Conservation (phyloP, 2,888 invertebrate genomes). For the Watsonalla binaria region DNA sequence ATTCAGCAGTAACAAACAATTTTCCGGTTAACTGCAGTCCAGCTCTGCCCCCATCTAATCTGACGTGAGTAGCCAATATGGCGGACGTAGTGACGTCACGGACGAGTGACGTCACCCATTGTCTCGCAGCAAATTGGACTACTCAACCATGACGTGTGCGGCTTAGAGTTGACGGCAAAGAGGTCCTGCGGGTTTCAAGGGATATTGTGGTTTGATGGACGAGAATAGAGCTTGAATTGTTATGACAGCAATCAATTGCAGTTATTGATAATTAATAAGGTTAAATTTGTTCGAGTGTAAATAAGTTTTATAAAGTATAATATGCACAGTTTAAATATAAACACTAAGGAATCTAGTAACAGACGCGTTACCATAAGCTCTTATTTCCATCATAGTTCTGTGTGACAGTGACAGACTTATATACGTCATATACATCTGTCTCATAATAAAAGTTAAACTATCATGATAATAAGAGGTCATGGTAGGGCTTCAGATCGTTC, state of each 20-base stretch:
- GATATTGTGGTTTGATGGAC: background rate
- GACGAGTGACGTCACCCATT: conserved; percentile 8
- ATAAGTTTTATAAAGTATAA: no score
- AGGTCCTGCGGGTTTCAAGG: background rate
- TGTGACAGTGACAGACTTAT: no score
- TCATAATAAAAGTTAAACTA: no score
- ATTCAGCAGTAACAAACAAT: background rate
- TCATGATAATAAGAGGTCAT: no score
- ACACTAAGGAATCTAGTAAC: no score
- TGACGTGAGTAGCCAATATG: background rate
- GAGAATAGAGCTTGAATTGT: background rate
- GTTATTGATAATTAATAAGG: no score
- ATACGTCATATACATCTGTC: no score
- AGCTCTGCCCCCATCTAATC: background rate
- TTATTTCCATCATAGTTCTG: no score
- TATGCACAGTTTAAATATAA: no score
- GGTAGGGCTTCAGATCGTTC: no score
- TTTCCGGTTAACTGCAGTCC: background rate
- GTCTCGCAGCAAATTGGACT: conserved; percentile 4
- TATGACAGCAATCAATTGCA: background rate
- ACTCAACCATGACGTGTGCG: background rate
- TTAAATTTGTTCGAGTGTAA: no score
- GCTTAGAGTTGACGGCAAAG: conserved; percentile 1
- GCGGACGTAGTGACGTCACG: conserved; percentile 3
- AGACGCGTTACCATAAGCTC: no score